Evolutionary conservation across 1,140 invertebrate species (phyloP), one percentile per base, ranked within the genome.

Genomic region (Theocolax elegans): DNA sequence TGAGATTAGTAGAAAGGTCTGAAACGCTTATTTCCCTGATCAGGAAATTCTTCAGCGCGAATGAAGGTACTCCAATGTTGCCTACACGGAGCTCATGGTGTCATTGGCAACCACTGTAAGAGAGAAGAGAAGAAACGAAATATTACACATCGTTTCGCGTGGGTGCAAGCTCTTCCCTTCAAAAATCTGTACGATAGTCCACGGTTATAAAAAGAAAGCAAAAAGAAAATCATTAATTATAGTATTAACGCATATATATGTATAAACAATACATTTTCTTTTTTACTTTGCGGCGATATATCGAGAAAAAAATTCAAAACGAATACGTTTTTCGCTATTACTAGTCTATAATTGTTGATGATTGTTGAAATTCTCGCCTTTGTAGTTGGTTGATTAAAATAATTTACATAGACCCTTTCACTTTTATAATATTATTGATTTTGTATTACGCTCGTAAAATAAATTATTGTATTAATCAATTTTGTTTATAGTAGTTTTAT

Each of bases 1-100:
- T n/a, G n/a, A n/a, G n/a, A n/a, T n/a, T n/a, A n/a, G n/a, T n/a
- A 27, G 29, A 29, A 54, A 59, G 53, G 74, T 77, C 56, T 79
- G 74, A 80, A 80, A 73, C 31, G 74, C 69, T 83, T 81, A 75
- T 83, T 77, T 78, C 69, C 76, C 72, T 73, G 71, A 80, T 81
- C 76, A 83, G 81, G 82, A 81, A 78, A 83, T 80, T 76, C 72
- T 77, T 71, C 79, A 82, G 59, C 80, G 79, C 75, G 79, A 83
- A 67, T 83, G 79, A 83, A 79, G 40, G 71, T 75, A 67, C 67
- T 66, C 56, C 75, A 72, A 75, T 67, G 46, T 74, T 67, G 49
- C 74, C 73, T 75, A 74, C 69, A 29, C 53, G 62, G 69, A 58
- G 62, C 25, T 48, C 51, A 31, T 53, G 46, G 53, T 62, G 19